Conservation (phyloP, 2,797 vertebrate genomes). For the Anolis apletophallus region DNA sequence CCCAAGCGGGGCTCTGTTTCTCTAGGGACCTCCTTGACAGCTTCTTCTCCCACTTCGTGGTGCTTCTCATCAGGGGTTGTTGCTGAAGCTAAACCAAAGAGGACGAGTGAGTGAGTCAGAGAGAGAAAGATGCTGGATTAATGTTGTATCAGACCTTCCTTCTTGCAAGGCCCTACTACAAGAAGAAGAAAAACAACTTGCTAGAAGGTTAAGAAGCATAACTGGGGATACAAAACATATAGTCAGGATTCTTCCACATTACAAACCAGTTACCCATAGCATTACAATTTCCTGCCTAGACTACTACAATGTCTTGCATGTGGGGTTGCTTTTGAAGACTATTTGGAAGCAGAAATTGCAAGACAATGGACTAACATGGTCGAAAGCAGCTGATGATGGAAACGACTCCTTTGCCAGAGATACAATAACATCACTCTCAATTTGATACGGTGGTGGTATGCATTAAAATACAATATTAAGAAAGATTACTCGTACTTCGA, state of each 20-base stretch:
- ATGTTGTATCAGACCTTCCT: background rate
- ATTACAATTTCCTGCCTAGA: background rate
- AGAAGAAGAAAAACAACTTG: background rate
- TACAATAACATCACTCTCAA: too few relatives aligned
- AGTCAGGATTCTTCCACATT: background rate
- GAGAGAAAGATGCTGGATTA: background rate
- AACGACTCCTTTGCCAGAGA: background rate
- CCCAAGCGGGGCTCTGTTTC: slow-evolving; percentile 26
- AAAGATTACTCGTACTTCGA: too few relatives aligned
- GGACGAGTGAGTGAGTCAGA: background rate
- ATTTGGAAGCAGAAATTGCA: background rate
- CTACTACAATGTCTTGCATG: background rate
- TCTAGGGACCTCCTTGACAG: slow-evolving; percentile 6
- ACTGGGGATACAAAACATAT: background rate
- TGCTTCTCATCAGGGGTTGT: background rate
- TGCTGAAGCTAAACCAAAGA: background rate
- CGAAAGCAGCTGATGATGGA: too few relatives aligned
- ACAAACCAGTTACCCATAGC: background rate
- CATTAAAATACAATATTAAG: too few relatives aligned
- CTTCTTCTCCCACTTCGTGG: background rate
- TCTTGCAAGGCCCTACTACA: background rate
- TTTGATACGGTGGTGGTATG: too few relatives aligned
- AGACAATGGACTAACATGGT: background rate
- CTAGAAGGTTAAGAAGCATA: background rate
- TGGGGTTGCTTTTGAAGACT: background rate